Base-by-base conservation (phyloP, 2,113 vertebrate species). In the Atlantisia rogersi region DNA sequence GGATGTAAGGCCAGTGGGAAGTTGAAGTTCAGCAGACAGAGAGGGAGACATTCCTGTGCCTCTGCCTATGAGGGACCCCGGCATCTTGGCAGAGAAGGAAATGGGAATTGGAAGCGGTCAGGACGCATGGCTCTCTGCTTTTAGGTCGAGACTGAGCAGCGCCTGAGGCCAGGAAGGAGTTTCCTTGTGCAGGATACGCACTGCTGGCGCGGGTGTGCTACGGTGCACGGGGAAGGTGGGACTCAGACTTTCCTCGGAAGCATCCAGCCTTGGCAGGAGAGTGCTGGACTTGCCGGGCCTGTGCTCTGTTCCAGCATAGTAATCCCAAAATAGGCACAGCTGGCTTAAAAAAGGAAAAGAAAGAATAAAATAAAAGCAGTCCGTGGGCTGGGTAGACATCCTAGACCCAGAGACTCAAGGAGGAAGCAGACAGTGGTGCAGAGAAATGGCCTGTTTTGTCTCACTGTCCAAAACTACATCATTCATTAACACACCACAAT, bases 401-500 rank as follows among this genome's bases (percentile, higher is more conserved):
- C 92, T 67, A 86, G 73, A 74, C 73, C 68, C 56, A 0, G 86
- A 52, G 93, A 75, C 74, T 95, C 1, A n/a, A 35, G 94, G 85
- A 93, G 94, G 92, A 92, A 91, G 92, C 88, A 82, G 84, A 86
- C 92, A 90, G 92, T 65, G 71, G 90, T 67, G 90, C 44, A 20
- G 60, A 32, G 86, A 62, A 60, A 19, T 1, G 21, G 95, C 90
- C 95, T 92, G 95, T 40, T 92, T 94, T 93, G 86, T 95, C 92
- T 94, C 92, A 79, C 88, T 70, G 94, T 94, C 95, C 92, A 44
- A 40, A 96, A 82, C 95, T 89, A 76, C 88, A 82, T 88, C 80
- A 76, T 94, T 97, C 96, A 95, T 97, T 96, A 97, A 96, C 96
- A 96, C 94, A 76, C 65, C 90, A 46, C 95, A 97, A 96, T 97